phyloP scores from a whole-genome alignment of 2,113 vertebrate genomes.

The Struthidea cinerea region DNA sequence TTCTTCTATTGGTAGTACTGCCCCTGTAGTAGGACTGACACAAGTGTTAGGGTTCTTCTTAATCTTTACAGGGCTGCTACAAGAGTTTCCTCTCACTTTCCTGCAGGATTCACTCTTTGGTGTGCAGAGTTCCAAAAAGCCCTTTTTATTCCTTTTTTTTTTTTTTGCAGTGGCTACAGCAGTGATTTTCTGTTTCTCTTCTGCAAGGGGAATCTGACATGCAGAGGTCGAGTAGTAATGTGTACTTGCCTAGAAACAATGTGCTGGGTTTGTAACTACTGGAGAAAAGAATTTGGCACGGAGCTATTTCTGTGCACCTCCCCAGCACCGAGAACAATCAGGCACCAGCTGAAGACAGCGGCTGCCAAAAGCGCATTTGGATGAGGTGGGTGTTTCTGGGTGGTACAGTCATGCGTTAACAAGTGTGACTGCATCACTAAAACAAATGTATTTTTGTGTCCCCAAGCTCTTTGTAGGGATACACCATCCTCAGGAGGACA shows the following conservation, averaged over 20 bases:
- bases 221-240: not conserved
- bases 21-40: not conserved
- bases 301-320: not conserved
- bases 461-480: not conserved
- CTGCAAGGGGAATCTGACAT: not conserved
- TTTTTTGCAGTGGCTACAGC: not conserved
- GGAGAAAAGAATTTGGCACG: not conserved
- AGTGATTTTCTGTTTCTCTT: not conserved
- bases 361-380: conserved; percentile 45
- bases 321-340: conserved; percentile 9
- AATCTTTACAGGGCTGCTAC: not conserved
- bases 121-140: not conserved
- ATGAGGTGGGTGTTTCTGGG: conserved; percentile 46
- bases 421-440: not conserved
- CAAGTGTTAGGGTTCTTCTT: not conserved
- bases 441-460: not conserved
- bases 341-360: conserved; percentile 15
- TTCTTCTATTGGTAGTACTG: not conserved
- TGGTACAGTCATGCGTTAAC: conserved; percentile 38
- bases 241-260: not conserved
- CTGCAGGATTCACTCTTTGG: not conserved
- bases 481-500: not conserved
- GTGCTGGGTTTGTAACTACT: conserved; percentile 19
- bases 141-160: not conserved
- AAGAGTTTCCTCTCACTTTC: not conserved